Evolutionary conservation across 2,113 vertebrate species (phyloP), one percentile per base, ranked within the genome.

Genomic region (Tretioscincus oriximinensis): DNA sequence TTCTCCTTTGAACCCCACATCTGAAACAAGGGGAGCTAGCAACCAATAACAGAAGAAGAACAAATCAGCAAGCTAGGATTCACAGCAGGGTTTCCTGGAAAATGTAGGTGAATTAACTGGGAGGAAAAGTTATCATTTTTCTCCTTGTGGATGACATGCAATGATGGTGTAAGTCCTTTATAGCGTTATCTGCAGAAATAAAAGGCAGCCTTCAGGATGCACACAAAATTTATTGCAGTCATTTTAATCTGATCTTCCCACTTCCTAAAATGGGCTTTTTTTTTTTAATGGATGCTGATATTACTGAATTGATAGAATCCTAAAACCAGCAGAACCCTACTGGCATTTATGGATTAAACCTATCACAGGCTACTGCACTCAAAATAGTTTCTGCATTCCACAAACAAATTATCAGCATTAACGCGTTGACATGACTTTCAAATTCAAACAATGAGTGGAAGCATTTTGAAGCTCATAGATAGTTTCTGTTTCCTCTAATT

Each of bases 401-500:
- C 73, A 41, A 47, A 11, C 8, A 81, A 26, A 78, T 71, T 1
- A 3, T 12, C 20, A 73, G 86, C 1, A 85, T 76, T n/a, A 75
- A 22, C 5, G 8, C 0, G 5, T 61, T 61, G 20, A 79, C 28
- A 7, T 70, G 70, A 81, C 68, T 24, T 84, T 85, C 81, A 78
- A 81, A 26, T 64, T 82, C 67, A 26, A 5, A 81, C 47, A 76
- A 21, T 72, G 73, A 85, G 84, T n/a, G 76, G 7, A 28, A 88
- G 63, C 9, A 9, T 54, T 80, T 89, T n/a, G 71, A 81, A 87
- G 26, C 31, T 60, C 73, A 82, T 31, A n/a, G 22, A 79, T 61
- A 81, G 82, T 28, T 75, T 78, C 68, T 78, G 73, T 82, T 91
- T 87, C 60, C 18, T 51, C 66, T 69, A 29, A 9, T 10, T 67